phyloP scores from a whole-genome alignment of 2,797 vertebrate species.

The Zenarchopterus dispar region DNA sequence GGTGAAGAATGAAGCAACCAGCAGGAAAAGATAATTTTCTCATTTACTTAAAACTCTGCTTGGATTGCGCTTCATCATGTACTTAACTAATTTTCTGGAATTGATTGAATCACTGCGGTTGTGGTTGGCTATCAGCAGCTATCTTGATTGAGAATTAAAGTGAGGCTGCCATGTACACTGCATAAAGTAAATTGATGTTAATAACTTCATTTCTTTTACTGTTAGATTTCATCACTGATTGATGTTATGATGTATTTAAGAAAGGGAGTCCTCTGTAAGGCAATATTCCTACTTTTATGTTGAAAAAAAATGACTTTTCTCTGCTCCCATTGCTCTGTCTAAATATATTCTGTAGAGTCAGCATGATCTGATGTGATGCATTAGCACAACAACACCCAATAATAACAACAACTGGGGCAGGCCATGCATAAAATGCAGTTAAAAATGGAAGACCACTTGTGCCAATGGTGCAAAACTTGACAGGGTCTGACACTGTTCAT shows the following conservation, averaged over 20 bases:
- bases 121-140: conserved; percentile 26
- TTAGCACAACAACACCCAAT: background rate
- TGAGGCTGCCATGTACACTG: conserved; percentile 14
- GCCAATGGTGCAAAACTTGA: conserved; percentile 33
- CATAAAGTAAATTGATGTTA: conserved; percentile 42
- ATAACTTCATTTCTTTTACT: conserved; percentile 52
- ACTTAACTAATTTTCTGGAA: conserved; percentile 48
- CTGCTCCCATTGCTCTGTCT: no score
- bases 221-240: conserved; percentile 36
- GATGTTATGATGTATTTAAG: no score
- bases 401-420: conserved; percentile 13
- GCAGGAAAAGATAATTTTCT: conserved; percentile 43
- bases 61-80: conserved; percentile 49
- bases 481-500: conserved; percentile 21
- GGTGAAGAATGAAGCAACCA: conserved; percentile 52
- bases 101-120: conserved; percentile 47
- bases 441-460: conserved; percentile 15
- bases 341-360: no score
- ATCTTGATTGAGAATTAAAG: conserved; percentile 43
- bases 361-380: no score
- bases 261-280: no score
- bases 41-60: conserved; percentile 35
- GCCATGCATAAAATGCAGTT: conserved; percentile 23
- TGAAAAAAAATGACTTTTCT: no score
- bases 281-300: no score